These are phyloP conservation scores for Caretta caretta DNA, from an alignment of 2,113 vertebrate genomes.

Conservation along the genomic window DNA sequence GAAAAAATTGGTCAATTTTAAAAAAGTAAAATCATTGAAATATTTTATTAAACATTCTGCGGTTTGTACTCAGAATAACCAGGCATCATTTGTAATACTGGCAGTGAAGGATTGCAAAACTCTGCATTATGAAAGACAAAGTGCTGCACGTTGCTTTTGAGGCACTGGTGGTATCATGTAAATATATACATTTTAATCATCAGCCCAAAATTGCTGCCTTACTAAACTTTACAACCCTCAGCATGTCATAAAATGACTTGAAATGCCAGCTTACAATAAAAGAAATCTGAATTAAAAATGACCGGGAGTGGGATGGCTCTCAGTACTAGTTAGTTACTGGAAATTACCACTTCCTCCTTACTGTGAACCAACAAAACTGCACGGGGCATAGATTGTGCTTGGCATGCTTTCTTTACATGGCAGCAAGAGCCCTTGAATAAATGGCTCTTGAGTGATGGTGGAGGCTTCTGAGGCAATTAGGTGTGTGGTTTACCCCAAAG, in stretches of 20 bases:
- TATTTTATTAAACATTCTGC: not conserved
- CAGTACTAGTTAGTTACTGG: not conserved
- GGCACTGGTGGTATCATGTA: not conserved
- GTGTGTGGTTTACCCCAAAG: too few relatives aligned
- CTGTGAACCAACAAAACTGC: accelerated
- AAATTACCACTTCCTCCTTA: conserved; percentile 13
- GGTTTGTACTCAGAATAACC: not conserved
- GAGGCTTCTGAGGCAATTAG: too few relatives aligned
- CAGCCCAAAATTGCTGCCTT: conserved; percentile 6
- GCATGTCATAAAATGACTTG: conserved; percentile 48
- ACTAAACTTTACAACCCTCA: conserved; percentile 3
- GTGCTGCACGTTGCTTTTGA: not conserved
- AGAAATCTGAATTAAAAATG: conserved; percentile 2
- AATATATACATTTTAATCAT: conserved; percentile 31
- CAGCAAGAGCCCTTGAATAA: not conserved
- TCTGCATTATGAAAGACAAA: not conserved
- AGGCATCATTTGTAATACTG: not conserved
- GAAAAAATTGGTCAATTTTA: not conserved
- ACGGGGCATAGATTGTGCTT: not conserved
- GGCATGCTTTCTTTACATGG: not conserved
- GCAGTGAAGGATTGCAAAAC: not conserved
- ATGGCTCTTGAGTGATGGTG: too few relatives aligned
- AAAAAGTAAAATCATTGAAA: not conserved
- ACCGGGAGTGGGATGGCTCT: not conserved
- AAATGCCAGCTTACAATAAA: conserved; percentile 60